These are phyloP conservation scores for Teleogryllus occipitalis DNA, from an alignment of 1,140 invertebrate species.

Conservation along the genomic window DNA sequence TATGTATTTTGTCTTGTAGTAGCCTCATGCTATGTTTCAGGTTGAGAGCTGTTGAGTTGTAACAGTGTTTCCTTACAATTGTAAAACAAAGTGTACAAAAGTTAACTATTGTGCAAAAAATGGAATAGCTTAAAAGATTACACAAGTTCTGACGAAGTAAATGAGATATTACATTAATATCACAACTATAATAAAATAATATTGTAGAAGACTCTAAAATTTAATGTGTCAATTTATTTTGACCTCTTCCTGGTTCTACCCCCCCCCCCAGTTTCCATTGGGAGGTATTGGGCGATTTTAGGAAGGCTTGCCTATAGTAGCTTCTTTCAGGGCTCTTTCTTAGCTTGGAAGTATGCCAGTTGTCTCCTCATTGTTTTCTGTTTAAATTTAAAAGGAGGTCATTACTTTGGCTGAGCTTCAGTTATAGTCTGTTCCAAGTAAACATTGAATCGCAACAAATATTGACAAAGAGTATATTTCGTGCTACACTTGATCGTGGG, in stretches of 20 bases:
- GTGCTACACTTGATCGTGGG: no score
- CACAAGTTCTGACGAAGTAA: conserved; percentile 4
- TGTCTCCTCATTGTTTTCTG: background rate
- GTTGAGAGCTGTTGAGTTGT: background rate
- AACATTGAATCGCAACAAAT: background rate
- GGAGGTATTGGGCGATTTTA: no score
- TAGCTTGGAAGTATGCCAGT: no score
- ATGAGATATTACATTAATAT: conserved; percentile 18
- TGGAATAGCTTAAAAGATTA: conserved; percentile 12
- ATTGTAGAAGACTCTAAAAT: background rate
- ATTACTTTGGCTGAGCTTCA: background rate
- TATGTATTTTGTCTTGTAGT: no score
- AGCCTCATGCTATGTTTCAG: no score
- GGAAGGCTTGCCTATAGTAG: no score
- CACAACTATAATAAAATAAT: conserved; percentile 10
- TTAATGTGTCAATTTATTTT: no score
- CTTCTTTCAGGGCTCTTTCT: no score
- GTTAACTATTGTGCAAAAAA: conserved; percentile 16
- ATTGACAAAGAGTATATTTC: no score
- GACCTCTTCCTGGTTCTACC: no score
- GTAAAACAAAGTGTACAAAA: conserved; percentile 14
- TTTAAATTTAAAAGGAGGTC: background rate
- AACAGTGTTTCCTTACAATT: background rate
- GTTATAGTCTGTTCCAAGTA: background rate
- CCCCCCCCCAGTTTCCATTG: no score